Evolutionary conservation across 2,888 invertebrate genomes (phyloP).

Genomic region (Dinocampus coccinellae): DNA sequence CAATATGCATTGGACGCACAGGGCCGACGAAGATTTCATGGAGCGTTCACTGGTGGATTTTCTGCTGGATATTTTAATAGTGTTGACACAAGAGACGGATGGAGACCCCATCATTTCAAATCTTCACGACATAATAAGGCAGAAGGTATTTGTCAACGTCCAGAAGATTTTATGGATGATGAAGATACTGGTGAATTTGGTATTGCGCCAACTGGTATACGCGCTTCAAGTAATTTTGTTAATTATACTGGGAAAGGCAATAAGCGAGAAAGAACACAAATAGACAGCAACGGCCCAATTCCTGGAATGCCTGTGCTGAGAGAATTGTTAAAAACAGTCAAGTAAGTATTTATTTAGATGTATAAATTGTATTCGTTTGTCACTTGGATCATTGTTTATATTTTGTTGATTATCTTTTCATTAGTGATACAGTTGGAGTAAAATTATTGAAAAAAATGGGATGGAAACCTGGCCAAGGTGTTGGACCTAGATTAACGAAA

Average conservation of each 20-base stretch:
- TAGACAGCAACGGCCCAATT: slow-evolving; percentile 63
- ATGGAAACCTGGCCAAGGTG: slow-evolving; percentile 91
- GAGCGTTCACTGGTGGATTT: slow-evolving; percentile 98
- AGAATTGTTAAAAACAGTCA: slow-evolving; percentile 72
- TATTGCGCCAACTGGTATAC: slow-evolving; percentile 90
- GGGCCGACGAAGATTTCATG: slow-evolving; percentile 94
- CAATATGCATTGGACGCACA: slow-evolving; percentile 91
- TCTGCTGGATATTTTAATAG: slow-evolving; percentile 98
- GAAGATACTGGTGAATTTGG: slow-evolving; percentile 96
- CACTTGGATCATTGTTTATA: too few relatives aligned
- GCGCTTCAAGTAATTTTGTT: slow-evolving; percentile 84
- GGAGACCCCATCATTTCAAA: slow-evolving; percentile 91
- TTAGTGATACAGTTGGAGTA: slow-evolving; percentile 89
- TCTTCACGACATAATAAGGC: slow-evolving; percentile 86
- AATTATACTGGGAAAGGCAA: slow-evolving; percentile 61
- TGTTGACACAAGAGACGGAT: slow-evolving; percentile 96
- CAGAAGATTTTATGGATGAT: slow-evolving; percentile 98
- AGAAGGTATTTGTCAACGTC: slow-evolving; percentile 73
- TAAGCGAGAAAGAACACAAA: slow-evolving; percentile 64
- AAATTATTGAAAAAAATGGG: slow-evolving; percentile 90
- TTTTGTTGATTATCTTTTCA: slow-evolving; percentile 29
- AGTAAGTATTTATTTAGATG: slow-evolving; percentile 61
- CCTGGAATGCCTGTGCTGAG: slow-evolving; percentile 72
- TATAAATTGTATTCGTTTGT: not conserved
- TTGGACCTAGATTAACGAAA: slow-evolving; percentile 75